Percentiles rank a stretch among this genome's conserved stretches.
These are phyloP conservation scores for Antechinus flavipes DNA, from an alignment of 2,113 vertebrate genomes.

Conservation along the genomic window DNA sequence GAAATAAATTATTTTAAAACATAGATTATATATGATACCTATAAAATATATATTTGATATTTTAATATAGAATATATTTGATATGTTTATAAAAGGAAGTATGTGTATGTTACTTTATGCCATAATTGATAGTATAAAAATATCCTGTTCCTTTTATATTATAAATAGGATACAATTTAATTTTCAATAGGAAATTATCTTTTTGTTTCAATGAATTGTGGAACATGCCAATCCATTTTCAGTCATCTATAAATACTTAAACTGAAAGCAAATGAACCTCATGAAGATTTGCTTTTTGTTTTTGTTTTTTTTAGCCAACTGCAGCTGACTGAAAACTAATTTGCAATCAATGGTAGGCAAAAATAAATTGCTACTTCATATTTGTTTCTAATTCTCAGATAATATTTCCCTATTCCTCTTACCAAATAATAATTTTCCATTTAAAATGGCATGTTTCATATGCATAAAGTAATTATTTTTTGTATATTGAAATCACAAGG, in stretches of 20 bases:
- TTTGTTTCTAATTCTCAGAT: neutral
- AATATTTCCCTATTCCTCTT: conserved; percentile 2
- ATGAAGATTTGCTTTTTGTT: neutral
- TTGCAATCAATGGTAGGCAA: neutral
- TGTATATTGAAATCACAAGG: conserved; percentile 28
- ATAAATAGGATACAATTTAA: neutral
- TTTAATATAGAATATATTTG: neutral
- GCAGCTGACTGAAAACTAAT: conserved; percentile 3
- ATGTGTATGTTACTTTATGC: neutral
- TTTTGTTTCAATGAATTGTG: neutral
- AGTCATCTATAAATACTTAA: neutral
- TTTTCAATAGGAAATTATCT: neutral
- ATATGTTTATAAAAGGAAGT: neutral
- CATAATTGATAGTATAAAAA: neutral
- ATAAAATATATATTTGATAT: neutral
- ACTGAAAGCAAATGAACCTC: neutral
- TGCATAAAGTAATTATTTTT: neutral
- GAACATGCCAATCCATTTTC: neutral
- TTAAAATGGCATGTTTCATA: neutral
- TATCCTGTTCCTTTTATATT: neutral
- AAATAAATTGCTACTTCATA: neutral
- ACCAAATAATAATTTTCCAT: conserved; percentile 16
- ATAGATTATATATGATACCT: neutral
- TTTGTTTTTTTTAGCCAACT: neutral
- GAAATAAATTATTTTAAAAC: neutral